phyloP scores from a whole-genome alignment of 2,113 vertebrate genomes.

The Cariama cristata region DNA sequence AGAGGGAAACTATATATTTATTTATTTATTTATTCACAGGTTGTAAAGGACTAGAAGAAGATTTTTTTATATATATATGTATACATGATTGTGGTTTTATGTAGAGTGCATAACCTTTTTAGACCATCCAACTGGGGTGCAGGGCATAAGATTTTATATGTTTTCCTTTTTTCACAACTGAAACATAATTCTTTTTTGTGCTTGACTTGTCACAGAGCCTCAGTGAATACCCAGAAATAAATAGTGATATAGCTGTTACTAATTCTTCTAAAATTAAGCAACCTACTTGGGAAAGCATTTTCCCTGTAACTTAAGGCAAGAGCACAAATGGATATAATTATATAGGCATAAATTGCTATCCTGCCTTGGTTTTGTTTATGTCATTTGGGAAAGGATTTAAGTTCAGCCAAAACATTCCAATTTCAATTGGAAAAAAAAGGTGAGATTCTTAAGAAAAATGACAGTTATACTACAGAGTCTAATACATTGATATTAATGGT shows the following conservation, averaged over 20 bases:
- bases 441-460: neutral
- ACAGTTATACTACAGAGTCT: neutral
- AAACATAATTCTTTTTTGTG: neutral
- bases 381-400: constrained; percentile 1
- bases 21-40: neutral
- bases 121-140: neutral
- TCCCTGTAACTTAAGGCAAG: constrained; percentile 3
- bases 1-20: no score
- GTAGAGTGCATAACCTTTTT: neutral
- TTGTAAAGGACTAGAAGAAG: neutral
- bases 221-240: neutral
- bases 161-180: neutral
- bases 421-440: neutral
- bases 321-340: constrained; percentile 11
- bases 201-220: neutral
- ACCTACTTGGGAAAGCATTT: constrained; percentile 14
- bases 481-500: neutral
- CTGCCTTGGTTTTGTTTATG: neutral
- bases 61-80: neutral
- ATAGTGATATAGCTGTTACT: neutral
- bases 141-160: neutral
- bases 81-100: neutral
- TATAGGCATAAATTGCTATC: constrained; percentile 1
- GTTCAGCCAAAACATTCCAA: neutral
- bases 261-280: constrained; percentile 39